Evolutionary conservation across 23 tunicate genomes (phyloP).

Genomic region (Pegea sp.): DNA sequence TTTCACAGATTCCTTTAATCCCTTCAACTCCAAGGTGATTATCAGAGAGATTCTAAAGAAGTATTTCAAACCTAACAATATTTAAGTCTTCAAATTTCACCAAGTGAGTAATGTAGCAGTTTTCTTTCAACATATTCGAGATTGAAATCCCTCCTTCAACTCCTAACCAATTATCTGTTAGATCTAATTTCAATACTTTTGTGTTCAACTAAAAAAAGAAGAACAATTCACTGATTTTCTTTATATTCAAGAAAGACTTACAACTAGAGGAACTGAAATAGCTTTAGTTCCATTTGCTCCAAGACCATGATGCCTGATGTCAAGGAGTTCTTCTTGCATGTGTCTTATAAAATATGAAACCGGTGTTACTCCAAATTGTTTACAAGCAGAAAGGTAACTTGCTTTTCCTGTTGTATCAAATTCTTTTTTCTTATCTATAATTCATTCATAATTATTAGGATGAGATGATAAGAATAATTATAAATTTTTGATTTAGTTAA

Average conservation of each 20-base stretch:
- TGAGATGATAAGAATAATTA: too few species aligned
- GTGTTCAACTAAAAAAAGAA: conserved; percentile 57
- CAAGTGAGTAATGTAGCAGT: conserved; percentile 87
- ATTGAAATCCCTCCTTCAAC: conserved; percentile 77
- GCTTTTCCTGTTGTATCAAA: conserved; percentile 88
- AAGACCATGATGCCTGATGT: conserved; percentile 79
- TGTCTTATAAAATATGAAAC: conserved; percentile 88
- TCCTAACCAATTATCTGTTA: conserved; percentile 77
- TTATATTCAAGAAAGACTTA: conserved; percentile 2
- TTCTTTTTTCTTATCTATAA: conserved; percentile 57
- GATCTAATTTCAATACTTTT: conserved; percentile 54
- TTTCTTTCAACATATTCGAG: conserved; percentile 93
- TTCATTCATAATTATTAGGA: too few species aligned
- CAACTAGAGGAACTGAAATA: conserved; percentile 85
- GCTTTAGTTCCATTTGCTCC: conserved; percentile 92
- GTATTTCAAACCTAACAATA: too few species aligned
- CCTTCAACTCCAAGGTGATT: conserved; percentile 45
- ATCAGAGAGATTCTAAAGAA: conserved; percentile 43
- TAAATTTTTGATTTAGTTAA: too few species aligned
- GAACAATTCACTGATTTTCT: too few species aligned
- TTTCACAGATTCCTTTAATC: conserved; percentile 46
- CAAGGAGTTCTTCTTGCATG: conserved; percentile 68
- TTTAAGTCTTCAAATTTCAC: conserved; percentile 11
- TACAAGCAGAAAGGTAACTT: conserved; percentile 86
- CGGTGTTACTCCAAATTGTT: conserved; percentile 86